Conservation (phyloP, 1,140 invertebrate genomes). For the Teleogryllus occipitalis region DNA sequence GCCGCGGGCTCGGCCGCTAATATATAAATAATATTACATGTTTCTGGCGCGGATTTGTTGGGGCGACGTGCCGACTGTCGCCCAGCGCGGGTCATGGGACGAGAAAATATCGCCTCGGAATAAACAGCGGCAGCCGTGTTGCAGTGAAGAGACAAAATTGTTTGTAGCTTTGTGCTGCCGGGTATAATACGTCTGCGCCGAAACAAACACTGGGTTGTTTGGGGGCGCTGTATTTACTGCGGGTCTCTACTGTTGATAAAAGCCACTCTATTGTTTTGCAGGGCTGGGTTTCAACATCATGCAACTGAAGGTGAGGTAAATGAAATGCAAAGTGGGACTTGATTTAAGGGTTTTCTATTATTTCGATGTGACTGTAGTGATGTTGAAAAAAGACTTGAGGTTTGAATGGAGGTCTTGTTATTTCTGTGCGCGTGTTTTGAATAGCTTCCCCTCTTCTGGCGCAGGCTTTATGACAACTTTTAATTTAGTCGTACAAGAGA, state of each 20-base stretch:
- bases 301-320: neutral
- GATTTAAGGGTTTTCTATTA: too few relatives aligned
- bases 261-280: neutral
- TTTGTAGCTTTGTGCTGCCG: conserved; percentile 3
- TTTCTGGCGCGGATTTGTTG: conserved; percentile 3
- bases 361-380: too few relatives aligned
- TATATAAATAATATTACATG: conserved; percentile 6
- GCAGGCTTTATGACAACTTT: too few relatives aligned
- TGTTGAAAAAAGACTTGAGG: too few relatives aligned
- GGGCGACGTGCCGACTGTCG: neutral
- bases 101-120: neutral
- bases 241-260: neutral
- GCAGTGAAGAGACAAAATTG: neutral
- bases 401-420: too few relatives aligned
- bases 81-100: neutral
- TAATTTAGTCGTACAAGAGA: too few relatives aligned
- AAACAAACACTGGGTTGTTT: neutral
- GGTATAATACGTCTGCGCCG: conserved; percentile 1
- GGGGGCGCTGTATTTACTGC: neutral
- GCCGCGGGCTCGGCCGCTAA: neutral
- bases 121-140: neutral
- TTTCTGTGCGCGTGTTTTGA: too few relatives aligned
- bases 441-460: too few relatives aligned
- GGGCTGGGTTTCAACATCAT: neutral
- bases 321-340: too few relatives aligned